Conservation (phyloP, 2,888 invertebrate genomes). For the Leptinotarsa rubiginosa region DNA sequence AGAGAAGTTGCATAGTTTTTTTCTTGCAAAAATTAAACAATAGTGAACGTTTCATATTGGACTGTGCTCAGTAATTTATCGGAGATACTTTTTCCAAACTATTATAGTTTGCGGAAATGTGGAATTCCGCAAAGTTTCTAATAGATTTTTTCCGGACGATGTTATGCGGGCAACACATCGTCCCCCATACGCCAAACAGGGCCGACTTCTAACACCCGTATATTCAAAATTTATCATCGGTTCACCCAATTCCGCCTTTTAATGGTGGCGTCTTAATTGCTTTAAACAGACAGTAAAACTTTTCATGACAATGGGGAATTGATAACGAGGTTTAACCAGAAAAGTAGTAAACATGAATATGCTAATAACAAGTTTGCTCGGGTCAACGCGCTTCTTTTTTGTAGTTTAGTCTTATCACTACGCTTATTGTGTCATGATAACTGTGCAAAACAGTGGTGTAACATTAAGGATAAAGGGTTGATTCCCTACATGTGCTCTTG, state of each 20-base stretch:
- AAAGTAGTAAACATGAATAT: slow-evolving; percentile 12
- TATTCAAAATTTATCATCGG: slow-evolving; percentile 3
- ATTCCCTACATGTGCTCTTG: too few relatives aligned
- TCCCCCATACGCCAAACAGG: too few relatives aligned
- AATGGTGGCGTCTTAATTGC: slow-evolving; percentile 20
- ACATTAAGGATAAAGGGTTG: background rate
- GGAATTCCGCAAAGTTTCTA: too few relatives aligned
- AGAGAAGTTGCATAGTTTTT: too few relatives aligned
- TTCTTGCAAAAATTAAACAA: too few relatives aligned
- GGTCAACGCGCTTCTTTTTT: slow-evolving; percentile 23
- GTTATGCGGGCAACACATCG: too few relatives aligned
- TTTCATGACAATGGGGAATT: slow-evolving; percentile 10
- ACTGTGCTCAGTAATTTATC: too few relatives aligned
- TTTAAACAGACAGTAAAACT: slow-evolving; percentile 19
- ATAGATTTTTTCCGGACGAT: too few relatives aligned
- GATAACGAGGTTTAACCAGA: slow-evolving; percentile 11
- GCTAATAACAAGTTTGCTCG: slow-evolving; percentile 17
- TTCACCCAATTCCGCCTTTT: slow-evolving; percentile 17
- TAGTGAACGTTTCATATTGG: too few relatives aligned
- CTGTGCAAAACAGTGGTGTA: background rate
- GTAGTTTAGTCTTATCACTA: slow-evolving; percentile 13
- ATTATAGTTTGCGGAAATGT: too few relatives aligned
- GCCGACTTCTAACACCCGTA: slow-evolving; percentile 7
- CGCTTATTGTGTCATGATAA: slow-evolving; percentile 7
- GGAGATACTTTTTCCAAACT: too few relatives aligned